Percentiles rank a stretch among this genome's conserved stretches.
Conservation (phyloP, 2,888 invertebrate genomes). For the Sminthurinus aureus region DNA sequence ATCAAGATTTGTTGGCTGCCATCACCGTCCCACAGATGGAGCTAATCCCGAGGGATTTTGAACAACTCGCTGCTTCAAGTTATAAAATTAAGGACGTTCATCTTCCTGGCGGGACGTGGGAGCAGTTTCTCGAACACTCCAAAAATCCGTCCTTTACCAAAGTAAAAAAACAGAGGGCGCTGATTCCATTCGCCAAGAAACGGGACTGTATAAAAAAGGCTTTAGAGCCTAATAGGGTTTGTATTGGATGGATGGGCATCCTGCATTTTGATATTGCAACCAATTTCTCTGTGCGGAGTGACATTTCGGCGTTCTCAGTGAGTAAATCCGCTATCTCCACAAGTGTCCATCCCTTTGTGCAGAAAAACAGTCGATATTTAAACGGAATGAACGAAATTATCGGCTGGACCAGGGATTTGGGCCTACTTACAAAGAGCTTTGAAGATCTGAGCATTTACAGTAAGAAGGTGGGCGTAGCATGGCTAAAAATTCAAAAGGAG, state of each 20-base stretch:
- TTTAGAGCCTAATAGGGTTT: background rate
- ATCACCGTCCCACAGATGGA: background rate
- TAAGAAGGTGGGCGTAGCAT: background rate
- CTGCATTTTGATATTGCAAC: background rate
- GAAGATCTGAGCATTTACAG: background rate
- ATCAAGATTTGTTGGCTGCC: background rate
- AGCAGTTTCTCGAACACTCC: background rate
- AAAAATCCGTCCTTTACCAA: background rate
- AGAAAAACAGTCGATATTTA: slow-evolving; percentile 9
- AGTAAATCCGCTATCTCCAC: background rate
- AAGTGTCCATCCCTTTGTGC: background rate
- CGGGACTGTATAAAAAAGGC: background rate
- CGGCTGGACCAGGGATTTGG: background rate
- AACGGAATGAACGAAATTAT: background rate
- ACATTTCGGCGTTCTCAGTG: background rate
- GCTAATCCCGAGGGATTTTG: background rate
- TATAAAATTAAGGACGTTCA: background rate
- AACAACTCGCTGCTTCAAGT: background rate
- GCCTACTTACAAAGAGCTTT: background rate
- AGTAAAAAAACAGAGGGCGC: background rate
- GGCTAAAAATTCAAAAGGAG: background rate
- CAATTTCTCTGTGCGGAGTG: slow-evolving; percentile 7
- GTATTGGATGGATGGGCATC: slow-evolving; percentile 8
- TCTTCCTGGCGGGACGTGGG: background rate
- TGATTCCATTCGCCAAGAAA: background rate